A percentile compares a stretch with the other conserved stretches of the same genome.
Conservation (phyloP, 2,888 invertebrate genomes). For the Philhelius pedissequus region DNA sequence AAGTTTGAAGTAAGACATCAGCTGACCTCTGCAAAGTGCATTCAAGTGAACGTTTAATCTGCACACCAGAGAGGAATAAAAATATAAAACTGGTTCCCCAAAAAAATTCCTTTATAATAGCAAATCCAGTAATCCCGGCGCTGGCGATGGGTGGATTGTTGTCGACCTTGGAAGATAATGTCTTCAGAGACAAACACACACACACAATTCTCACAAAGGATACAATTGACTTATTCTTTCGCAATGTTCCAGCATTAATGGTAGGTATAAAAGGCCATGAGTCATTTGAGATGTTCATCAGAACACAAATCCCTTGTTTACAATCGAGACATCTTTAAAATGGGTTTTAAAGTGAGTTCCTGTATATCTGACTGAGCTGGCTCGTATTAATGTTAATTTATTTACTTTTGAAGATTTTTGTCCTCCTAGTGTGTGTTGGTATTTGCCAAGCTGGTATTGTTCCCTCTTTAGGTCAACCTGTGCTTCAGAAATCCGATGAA, state of each 20-base stretch:
- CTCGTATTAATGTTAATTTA: neutral
- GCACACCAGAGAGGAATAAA: conserved; percentile 9
- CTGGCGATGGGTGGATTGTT: neutral
- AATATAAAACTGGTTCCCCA: conserved; percentile 21
- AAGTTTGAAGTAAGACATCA: neutral
- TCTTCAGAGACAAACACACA: neutral
- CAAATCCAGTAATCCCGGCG: neutral
- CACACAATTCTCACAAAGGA: neutral
- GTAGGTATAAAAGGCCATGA: conserved; percentile 39
- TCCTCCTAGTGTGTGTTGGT: conserved; percentile 72
- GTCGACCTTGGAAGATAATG: conserved; percentile 34
- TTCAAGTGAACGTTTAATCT: neutral
- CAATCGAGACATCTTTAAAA: conserved; percentile 4
- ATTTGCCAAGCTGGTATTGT: conserved; percentile 75
- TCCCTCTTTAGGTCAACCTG: conserved; percentile 71
- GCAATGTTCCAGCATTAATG: neutral
- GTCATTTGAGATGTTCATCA: conserved; percentile 32
- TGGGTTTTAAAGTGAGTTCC: conserved; percentile 20
- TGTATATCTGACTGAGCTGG: neutral
- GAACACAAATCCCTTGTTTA: neutral
- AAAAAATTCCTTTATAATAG: neutral
- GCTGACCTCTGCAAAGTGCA: conserved; percentile 29
- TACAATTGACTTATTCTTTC: neutral
- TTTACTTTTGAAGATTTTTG: neutral
- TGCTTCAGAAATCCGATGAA: conserved; percentile 72